Base-by-base conservation (phyloP, 2,888 invertebrate genomes). In the Beris chalybata region DNA sequence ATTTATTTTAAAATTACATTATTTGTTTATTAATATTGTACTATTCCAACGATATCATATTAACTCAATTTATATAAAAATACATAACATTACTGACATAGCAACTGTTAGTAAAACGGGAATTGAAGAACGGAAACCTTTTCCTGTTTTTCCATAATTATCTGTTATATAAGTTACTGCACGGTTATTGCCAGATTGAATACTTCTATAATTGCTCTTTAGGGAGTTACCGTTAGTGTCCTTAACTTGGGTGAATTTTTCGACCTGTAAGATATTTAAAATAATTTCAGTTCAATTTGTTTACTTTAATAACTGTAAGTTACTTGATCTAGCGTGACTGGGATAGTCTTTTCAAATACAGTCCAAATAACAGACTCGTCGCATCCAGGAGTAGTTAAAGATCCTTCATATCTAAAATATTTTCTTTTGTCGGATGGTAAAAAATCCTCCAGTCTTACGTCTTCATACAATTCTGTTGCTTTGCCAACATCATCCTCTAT, bases 291-390 rank as follows among this genome's bases (percentile, higher is more conserved):
- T 6, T 9, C 53, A 32, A 50, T 1, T 22, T 15, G 15, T 22
- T 11, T 48, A 48, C 1, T 15, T 48, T 3, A 53, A 53, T 15
- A 22, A 12, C 1, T 53, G n/a, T 15, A 5, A 3, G 2, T 69
- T 72, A 84, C 84, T 79, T 85, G 84, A 9, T 78, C 74, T 69
- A 80, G 72, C 0, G 85, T 85, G 53, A 87, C 80, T 1, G 84
- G 82, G 53, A 84, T 78, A 29, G 83, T 83, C 32, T 85, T 81
- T 0, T 82, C 81, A 65, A 87, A 80, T 3, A 92, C 84, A 31
- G 89, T 88, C 90, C 91, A 91, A 4, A 85, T 84, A n/a, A 91
- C 89, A 0, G 84, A 84, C 76, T 92, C 91, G 61, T 85, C 85
- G 75, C 91, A 92, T 4, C 74, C 82, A 9, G 91, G 91, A 0